phyloP scores from a whole-genome alignment of 2,888 invertebrate genomes.

The Metacarcinus magister region DNA sequence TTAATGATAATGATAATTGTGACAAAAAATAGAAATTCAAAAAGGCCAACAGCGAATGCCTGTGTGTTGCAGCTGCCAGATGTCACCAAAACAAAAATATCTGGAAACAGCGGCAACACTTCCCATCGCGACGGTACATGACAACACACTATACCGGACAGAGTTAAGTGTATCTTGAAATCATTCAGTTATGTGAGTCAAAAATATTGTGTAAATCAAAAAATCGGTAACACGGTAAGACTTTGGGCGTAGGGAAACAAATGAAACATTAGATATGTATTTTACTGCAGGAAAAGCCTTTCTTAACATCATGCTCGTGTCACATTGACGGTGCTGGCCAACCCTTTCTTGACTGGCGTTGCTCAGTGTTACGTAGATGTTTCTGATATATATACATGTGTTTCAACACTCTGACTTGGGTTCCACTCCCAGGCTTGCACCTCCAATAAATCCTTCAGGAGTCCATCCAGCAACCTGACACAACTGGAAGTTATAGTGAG shows the following conservation, averaged over 20 bases:
- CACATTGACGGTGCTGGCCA: not conserved
- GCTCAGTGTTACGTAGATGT: not conserved
- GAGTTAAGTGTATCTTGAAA: too few species aligned
- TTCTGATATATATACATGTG: not conserved
- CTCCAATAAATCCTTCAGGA: not conserved
- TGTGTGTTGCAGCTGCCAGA: too few species aligned
- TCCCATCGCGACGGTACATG: too few species aligned
- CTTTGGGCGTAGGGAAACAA: not conserved
- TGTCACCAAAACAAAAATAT: too few species aligned
- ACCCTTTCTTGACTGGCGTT: not conserved
- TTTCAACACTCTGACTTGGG: not conserved
- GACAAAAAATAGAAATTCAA: too few species aligned
- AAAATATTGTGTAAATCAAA: too few species aligned
- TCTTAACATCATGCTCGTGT: not conserved
- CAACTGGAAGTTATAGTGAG: not conserved
- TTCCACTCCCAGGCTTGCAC: not conserved
- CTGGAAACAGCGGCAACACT: too few species aligned
- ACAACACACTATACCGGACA: too few species aligned
- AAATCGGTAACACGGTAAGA: not conserved
- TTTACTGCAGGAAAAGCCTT: not conserved
- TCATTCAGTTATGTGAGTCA: too few species aligned
- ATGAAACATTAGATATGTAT: not conserved
- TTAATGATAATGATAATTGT: too few species aligned
- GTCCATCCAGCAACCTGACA: not conserved
- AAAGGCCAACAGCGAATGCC: too few species aligned